Base-by-base conservation (phyloP, 2,113 vertebrate genomes). In the Oryzias celebensis region DNA sequence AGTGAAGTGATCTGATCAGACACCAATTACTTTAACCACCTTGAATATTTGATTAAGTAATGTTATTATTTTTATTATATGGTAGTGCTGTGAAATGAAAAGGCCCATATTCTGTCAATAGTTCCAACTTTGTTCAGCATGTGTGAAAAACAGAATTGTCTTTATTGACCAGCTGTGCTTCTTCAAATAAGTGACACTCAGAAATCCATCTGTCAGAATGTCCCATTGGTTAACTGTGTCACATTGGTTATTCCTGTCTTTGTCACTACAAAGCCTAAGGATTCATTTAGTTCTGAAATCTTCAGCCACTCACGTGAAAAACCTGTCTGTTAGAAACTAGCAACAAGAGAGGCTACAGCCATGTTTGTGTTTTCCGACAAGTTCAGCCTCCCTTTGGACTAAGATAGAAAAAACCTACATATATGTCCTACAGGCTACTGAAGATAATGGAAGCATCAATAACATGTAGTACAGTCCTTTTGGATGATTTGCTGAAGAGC, bases 251-350 rank as follows among this genome's bases (percentile, higher is more conserved):
- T 81, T 76, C 45, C 44, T 72, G 77, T 73, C 66, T 85, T 78
- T 66, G 54, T 26, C 79, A 76, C 69, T 71, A 64, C 73, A 72
- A 78, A 44, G 66, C 73, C 83, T 81, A 84, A 75, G 78, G 74
- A 85, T 76, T 80, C 51, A 46, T 63, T 88, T 79, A 54, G 74
- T 83, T 83, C 60, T 66, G 72, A 85, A 65, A 73, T 81, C 75
- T 87, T 83, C 61, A 71, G 81, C 62, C n/a, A 75, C 83, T 85
- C 82, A 80, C 79, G 66, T 68, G 83, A 85, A 88, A 87, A 87
- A 82, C 70, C 86, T 85, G 82, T 75, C 65, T 90, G 88, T 90
- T 87, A 84, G 83, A 70, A 61, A 81, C 73, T 73, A 84, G 87
- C 69, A 75, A 81, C 78, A 62, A 70, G 78, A 81, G 73, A 83